A percentile compares a stretch with the other conserved stretches of the same genome.
Conservation (phyloP, 2,888 invertebrate genomes). For the Troilus luridus region DNA sequence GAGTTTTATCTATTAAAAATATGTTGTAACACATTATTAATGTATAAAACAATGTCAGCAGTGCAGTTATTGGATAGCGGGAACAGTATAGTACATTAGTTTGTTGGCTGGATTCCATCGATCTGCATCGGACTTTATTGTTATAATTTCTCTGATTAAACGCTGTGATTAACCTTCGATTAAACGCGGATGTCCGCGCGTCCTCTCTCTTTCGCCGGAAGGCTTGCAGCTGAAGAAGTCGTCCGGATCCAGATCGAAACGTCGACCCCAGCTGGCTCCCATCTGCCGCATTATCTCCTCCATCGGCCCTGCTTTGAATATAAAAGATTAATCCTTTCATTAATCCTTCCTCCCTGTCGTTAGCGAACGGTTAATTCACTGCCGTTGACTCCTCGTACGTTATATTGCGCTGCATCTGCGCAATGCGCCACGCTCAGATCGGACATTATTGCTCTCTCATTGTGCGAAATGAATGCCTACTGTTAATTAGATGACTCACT, state of each 20-base stretch:
- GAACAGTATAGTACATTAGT: no score
- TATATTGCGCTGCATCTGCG: slow-evolving; percentile 3
- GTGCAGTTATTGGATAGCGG: no score
- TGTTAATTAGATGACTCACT: neutral
- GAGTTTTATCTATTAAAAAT: no score
- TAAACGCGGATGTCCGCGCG: no score
- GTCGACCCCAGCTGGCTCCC: neutral
- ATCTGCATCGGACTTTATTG: no score
- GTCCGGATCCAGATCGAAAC: neutral
- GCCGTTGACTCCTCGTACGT: neutral
- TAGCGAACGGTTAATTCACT: neutral
- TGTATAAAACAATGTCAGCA: no score
- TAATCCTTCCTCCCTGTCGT: neutral
- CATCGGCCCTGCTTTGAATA: slow-evolving; percentile 39
- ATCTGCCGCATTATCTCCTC: slow-evolving; percentile 32
- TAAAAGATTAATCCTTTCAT: slow-evolving; percentile 44
- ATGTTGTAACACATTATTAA: no score
- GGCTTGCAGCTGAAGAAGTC: neutral
- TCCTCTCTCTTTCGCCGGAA: no score
- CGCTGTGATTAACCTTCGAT: no score
- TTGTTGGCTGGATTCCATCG: no score
- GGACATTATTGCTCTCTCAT: neutral
- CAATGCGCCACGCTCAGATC: neutral
- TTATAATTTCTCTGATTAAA: no score
- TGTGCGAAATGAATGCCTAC: neutral